Percentiles rank a stretch among this genome's conserved stretches.
These are phyloP conservation scores for Zalophus californianus DNA, from an alignment of 2,797 vertebrate genomes.

Conservation along the genomic window DNA sequence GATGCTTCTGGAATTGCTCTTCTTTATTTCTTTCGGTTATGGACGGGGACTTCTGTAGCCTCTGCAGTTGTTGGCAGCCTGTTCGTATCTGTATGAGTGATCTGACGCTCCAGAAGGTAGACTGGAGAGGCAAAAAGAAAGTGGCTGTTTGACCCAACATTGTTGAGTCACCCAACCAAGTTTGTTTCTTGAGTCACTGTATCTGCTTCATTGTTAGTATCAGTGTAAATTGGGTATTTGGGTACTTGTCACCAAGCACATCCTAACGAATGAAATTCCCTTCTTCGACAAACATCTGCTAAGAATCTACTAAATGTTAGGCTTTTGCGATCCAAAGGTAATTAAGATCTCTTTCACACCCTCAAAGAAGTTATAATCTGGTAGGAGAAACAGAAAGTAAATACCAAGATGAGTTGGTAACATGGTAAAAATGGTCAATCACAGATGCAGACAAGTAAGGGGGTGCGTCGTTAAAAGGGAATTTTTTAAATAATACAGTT, in stretches of 20 bases:
- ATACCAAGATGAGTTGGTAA: neutral
- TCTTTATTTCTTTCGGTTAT: neutral
- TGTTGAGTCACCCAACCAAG: neutral
- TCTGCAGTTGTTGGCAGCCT: neutral
- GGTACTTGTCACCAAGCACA: neutral
- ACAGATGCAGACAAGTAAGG: neutral
- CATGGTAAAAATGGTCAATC: neutral
- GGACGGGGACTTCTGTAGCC: neutral
- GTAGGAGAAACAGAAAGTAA: neutral
- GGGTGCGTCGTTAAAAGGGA: neutral
- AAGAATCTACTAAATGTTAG: neutral
- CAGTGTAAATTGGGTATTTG: neutral
- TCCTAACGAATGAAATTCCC: slow-evolving; percentile 3
- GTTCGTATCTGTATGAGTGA: neutral
- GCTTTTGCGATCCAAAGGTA: neutral
- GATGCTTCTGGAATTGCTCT: neutral
- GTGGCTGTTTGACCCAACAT: neutral
- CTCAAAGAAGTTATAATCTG: neutral
- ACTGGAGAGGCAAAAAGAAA: neutral
- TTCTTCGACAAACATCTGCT: neutral
- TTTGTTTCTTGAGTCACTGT: neutral
- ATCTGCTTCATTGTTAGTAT: neutral
- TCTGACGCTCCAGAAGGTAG: neutral
- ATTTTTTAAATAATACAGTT: neutral
- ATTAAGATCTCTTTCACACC: neutral